phyloP scores from a whole-genome alignment of 2,113 vertebrate species.

The Typhlomys cinereus region DNA sequence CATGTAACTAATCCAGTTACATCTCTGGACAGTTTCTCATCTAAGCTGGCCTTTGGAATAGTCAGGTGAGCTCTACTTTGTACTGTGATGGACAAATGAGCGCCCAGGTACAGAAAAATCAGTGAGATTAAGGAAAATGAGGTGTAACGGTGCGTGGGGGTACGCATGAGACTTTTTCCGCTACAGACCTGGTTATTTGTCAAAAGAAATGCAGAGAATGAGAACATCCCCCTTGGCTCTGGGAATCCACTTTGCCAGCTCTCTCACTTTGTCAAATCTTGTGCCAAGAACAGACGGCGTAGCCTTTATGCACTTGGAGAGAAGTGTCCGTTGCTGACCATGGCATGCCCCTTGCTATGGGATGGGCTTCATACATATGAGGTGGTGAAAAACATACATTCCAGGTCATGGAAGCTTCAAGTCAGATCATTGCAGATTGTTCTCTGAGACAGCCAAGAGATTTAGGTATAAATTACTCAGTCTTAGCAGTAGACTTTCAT shows the following conservation, averaged over 20 bases:
- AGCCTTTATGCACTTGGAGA: background rate
- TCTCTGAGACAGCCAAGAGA: background rate
- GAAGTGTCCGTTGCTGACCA: background rate
- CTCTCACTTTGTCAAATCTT: background rate
- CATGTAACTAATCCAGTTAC: background rate
- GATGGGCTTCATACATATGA: background rate
- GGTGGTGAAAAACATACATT: background rate
- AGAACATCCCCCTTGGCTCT: background rate
- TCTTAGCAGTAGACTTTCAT: background rate
- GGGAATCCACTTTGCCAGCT: background rate
- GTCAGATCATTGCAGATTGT: background rate
- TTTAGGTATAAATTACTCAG: background rate
- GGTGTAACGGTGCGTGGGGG: conserved; percentile 22
- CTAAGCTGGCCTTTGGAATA: conserved; percentile 21
- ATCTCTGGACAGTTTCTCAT: background rate
- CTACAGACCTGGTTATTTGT: background rate
- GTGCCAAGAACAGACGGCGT: background rate
- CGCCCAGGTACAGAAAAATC: conserved; percentile 40
- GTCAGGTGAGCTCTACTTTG: conserved; percentile 36
- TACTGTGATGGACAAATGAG: conserved; percentile 36
- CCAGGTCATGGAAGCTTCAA: background rate
- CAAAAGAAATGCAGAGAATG: conserved; percentile 11
- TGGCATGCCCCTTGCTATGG: background rate
- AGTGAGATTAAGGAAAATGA: conserved; percentile 24
- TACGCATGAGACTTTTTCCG: background rate